These are phyloP conservation scores for Pongo pygmaeus DNA, from an alignment of 2,113 vertebrate genomes.

Conservation along the genomic window DNA sequence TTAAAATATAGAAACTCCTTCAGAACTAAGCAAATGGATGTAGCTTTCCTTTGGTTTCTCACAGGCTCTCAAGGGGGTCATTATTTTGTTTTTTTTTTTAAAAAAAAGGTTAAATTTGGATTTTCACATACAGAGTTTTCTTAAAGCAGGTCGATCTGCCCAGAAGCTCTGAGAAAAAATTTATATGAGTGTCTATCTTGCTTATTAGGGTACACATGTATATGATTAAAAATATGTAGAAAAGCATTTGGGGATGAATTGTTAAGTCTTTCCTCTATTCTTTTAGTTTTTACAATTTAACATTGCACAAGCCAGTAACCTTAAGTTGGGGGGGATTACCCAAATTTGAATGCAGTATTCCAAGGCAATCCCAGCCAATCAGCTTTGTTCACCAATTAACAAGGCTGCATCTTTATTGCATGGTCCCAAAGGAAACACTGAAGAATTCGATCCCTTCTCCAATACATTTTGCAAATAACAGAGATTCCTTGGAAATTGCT, in stretches of 20 bases:
- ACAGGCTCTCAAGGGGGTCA: neutral
- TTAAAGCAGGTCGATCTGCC: neutral
- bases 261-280: neutral
- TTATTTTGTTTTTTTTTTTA: neutral
- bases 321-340: neutral
- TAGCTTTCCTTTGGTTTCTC: neutral
- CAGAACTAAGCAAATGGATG: neutral
- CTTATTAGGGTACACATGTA: neutral
- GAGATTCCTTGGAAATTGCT: neutral
- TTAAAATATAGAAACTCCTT: constrained; percentile 16
- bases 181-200: neutral
- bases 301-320: neutral
- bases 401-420: neutral
- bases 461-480: neutral
- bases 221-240: neutral
- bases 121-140: constrained; percentile 8
- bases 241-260: neutral
- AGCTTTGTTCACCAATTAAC: neutral
- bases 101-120: neutral
- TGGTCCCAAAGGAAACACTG: neutral
- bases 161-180: neutral
- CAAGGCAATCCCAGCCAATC: neutral
- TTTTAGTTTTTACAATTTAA: neutral
- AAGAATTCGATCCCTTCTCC: neutral
- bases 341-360: neutral